Evolutionary conservation across 2,797 vertebrate species (phyloP), one percentile per base, ranked within the genome.

Genomic region (Oreortyx pictus): DNA sequence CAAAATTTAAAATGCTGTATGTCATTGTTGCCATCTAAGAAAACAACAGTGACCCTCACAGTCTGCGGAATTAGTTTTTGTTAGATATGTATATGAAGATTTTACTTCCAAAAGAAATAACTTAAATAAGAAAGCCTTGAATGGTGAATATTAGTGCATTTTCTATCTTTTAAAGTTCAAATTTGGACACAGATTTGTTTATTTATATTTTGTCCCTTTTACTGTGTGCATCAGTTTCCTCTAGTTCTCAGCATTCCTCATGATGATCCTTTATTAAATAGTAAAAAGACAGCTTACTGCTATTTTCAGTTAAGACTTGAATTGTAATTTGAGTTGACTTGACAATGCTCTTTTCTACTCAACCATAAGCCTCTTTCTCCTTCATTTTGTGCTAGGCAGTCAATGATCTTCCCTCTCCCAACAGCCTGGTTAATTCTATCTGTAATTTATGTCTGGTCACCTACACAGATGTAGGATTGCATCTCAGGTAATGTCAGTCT

Each of bases 281-380:
- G 14, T 35, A 70, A n/a, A 9, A 78, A 79, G 67, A 14, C 2
- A 64, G 35, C 47, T 79, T 61, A 52, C 50, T 71, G 33, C 6
- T 90, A 23, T 76, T 92, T 76, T 66, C 39, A 74, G 31, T 90
- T 62, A 94, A 90, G 78, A 2, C 10, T 83, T 79, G 47, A 52
- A 50, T 5, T 23, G 7, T 47, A 47, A 11, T 60, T 75, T 1
- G 1, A 76, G 24, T 5, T 85, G 24, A 64, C 44, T 60, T 39
- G 12, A 44, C 6, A 86, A 31, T 46, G 47, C 18, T 61, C 43
- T 59, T 77, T 59, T 31, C 24, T 68, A 2, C 12, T 83, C 39
- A 19, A 57, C 23, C 11, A 61, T 33, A 43, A 68, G 14, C 2
- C 7, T n/a, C 7, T 24, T 59, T 78, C 64, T 35, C 25, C 3